These are phyloP conservation scores for Ichneumon xanthorius DNA, from an alignment of 2,888 invertebrate genomes.

Conservation along the genomic window DNA sequence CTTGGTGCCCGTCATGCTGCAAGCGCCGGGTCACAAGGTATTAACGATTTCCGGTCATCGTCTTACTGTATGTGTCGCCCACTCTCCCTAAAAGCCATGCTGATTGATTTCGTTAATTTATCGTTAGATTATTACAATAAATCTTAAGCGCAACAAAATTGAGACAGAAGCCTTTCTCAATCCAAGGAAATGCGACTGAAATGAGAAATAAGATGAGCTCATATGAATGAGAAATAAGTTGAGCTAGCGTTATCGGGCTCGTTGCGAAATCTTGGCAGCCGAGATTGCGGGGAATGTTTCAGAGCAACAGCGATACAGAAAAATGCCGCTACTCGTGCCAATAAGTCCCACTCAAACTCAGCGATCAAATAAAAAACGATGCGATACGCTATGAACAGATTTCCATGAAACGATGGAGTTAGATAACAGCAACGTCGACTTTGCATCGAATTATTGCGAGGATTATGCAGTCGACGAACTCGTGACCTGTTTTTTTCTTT, in stretches of 20 bases:
- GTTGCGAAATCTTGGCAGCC: conserved; percentile 9
- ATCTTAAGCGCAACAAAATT: too few relatives aligned
- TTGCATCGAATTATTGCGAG: conserved; percentile 14
- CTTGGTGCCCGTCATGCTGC: not conserved
- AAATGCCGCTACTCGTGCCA: conserved; percentile 1
- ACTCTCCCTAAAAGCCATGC: not conserved
- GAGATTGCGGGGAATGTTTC: conserved; percentile 4
- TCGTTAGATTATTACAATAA: not conserved
- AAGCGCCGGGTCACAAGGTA: conserved; percentile 19
- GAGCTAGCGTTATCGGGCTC: conserved; percentile 14
- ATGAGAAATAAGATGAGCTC: too few relatives aligned
- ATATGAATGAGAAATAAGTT: conserved; percentile 11
- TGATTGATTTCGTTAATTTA: conserved; percentile 27
- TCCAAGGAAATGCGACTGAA: too few relatives aligned
- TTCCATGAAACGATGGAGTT: not conserved
- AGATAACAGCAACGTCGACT: conserved; percentile 6
- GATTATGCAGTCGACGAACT: not conserved
- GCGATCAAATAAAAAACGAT: not conserved
- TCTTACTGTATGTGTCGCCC: not conserved
- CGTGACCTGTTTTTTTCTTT: conserved; percentile 14
- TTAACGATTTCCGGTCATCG: conserved; percentile 17
- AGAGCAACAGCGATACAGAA: not conserved
- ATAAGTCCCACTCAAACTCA: not conserved
- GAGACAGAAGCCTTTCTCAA: too few relatives aligned
- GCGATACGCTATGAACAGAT: not conserved